phyloP scores from a whole-genome alignment of 2,888 invertebrate genomes.

The Philaethria dido region DNA sequence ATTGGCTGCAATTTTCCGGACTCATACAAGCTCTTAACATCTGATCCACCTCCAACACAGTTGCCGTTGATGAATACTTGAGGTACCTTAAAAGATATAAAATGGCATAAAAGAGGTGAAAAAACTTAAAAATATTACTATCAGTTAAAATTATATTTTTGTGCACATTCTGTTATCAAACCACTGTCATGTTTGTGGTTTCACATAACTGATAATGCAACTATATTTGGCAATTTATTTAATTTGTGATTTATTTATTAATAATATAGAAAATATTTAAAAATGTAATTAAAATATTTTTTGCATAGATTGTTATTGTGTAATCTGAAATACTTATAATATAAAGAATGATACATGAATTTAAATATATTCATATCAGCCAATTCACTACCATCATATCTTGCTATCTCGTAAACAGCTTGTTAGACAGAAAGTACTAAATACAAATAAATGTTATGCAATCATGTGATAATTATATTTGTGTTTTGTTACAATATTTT shows the following conservation, averaged over 20 bases:
- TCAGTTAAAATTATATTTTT: not conserved
- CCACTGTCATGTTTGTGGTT: not conserved
- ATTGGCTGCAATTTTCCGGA: constrained; percentile 87
- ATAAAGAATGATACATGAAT: too few relatives aligned
- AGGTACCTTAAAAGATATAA: constrained; percentile 88
- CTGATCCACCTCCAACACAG: constrained; percentile 96
- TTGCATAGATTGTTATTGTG: too few relatives aligned
- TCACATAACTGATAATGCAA: not conserved
- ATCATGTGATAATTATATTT: not conserved
- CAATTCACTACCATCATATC: too few relatives aligned
- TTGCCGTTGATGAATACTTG: constrained; percentile 96
- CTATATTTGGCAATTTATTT: not conserved
- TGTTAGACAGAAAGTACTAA: not conserved
- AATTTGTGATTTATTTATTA: too few relatives aligned
- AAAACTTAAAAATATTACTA: not conserved
- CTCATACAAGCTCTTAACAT: constrained; percentile 90
- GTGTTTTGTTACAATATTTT: too few relatives aligned
- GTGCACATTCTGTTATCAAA: not conserved
- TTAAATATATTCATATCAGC: too few relatives aligned
- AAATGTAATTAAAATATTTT: too few relatives aligned
- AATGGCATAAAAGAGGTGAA: not conserved
- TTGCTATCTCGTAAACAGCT: not conserved
- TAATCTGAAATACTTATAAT: too few relatives aligned
- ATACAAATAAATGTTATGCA: not conserved
- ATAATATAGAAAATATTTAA: too few relatives aligned